A percentile compares a stretch with the other conserved stretches of the same genome.
Evolutionary conservation across 2,888 invertebrate genomes (phyloP).

Genomic region (Sinelater perroti): DNA sequence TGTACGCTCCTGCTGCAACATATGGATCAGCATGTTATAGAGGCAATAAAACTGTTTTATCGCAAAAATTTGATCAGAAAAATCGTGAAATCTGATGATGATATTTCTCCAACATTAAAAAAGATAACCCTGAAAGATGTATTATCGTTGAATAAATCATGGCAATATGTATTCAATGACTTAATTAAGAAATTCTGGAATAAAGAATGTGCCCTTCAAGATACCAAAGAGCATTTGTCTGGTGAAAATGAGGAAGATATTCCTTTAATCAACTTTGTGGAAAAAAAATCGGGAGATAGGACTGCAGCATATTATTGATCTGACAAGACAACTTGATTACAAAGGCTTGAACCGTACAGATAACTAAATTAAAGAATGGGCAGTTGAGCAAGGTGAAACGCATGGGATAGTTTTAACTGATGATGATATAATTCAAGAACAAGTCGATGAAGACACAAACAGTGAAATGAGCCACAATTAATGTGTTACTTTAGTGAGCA

Average conservation of each 20-base stretch:
- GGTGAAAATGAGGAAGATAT: not conserved
- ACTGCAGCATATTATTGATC: too few relatives aligned
- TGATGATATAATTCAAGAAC: constrained; percentile 1
- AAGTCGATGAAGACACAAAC: too few relatives aligned
- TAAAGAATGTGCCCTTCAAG: too few relatives aligned
- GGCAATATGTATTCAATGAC: not conserved
- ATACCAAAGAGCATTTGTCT: too few relatives aligned
- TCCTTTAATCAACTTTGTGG: not conserved
- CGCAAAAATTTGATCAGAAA: not conserved
- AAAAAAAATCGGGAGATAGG: not conserved
- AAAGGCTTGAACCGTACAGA: not conserved
- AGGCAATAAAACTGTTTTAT: too few relatives aligned
- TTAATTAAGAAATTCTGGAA: constrained; percentile 1
- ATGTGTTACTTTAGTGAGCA: too few relatives aligned
- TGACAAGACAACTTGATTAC: too few relatives aligned
- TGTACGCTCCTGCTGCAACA: constrained; percentile 15
- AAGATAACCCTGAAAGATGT: not conserved
- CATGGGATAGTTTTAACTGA: not conserved
- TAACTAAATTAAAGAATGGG: not conserved
- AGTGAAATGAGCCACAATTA: too few relatives aligned
- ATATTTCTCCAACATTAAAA: not conserved
- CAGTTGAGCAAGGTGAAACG: not conserved
- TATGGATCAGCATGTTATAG: too few relatives aligned
- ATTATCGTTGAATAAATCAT: not conserved
- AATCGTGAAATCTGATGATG: not conserved